Conservation (phyloP, 2,888 invertebrate genomes). For the Pseudanteris insignis region DNA sequence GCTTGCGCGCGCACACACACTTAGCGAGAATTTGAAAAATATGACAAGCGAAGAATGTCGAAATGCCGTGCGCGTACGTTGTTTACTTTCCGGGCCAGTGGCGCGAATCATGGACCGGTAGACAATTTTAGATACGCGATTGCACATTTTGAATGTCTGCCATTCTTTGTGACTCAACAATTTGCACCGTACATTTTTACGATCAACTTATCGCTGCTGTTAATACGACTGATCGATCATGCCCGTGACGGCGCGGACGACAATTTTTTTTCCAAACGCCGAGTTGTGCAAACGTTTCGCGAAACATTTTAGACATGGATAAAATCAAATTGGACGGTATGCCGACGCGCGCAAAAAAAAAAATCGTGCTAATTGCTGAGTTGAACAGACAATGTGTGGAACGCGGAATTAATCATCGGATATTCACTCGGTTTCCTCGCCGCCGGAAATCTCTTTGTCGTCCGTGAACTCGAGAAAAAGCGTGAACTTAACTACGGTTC, state of each 20-base stretch:
- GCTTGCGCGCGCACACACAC: constrained; percentile 6
- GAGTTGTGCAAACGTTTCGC: no score
- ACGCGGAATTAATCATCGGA: constrained; percentile 42
- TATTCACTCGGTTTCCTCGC: constrained; percentile 41
- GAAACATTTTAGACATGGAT: no score
- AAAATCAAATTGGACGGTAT: no score
- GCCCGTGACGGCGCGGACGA: background rate
- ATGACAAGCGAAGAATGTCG: constrained; percentile 37
- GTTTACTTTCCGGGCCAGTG: constrained; percentile 41
- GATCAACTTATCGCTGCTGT: constrained; percentile 2
- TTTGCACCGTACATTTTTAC: background rate
- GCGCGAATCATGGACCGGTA: constrained; percentile 31
- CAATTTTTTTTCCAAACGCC: no score
- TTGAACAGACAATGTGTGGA: constrained; percentile 20
- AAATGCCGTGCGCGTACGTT: constrained; percentile 28
- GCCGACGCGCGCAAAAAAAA: no score
- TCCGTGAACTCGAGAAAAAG: constrained; percentile 28
- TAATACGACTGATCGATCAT: constrained; percentile 10
- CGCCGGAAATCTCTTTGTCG: constrained; percentile 39
- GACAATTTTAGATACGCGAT: constrained; percentile 30
- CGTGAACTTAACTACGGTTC: background rate
- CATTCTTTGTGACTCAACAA: constrained; percentile 18
- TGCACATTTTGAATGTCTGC: constrained; percentile 34
- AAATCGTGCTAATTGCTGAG: constrained; percentile 19
- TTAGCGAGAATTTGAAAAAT: constrained; percentile 41